These are phyloP conservation scores for Hestina assimilis DNA, from an alignment of 1,140 invertebrate genomes.

Conservation along the genomic window DNA sequence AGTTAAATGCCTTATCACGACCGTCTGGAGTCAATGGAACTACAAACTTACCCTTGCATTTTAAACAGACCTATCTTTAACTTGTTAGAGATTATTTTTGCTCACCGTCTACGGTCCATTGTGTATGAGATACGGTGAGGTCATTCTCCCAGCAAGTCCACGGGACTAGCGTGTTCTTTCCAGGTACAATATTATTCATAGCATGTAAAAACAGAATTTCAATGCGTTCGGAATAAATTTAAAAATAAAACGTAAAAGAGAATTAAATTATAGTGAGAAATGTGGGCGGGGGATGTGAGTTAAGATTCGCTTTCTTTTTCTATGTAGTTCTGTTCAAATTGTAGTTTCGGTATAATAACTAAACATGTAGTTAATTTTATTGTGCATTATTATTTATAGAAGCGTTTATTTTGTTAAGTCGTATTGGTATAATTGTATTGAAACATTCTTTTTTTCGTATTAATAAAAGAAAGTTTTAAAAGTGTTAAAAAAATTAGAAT, in stretches of 20 bases:
- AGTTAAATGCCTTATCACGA: constrained; percentile 37
- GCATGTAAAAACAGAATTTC: constrained; percentile 12
- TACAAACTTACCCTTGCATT: constrained; percentile 11
- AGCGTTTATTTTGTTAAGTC: too few relatives aligned
- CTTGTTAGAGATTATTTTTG: constrained; percentile 17
- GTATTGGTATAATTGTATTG: too few relatives aligned
- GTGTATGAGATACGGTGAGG: constrained; percentile 28
- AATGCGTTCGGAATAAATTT: constrained; percentile 11
- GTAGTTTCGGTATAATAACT: too few relatives aligned
- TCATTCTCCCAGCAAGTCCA: constrained; percentile 37
- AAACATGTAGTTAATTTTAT: too few relatives aligned
- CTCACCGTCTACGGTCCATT: constrained; percentile 2
- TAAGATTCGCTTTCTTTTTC: neutral
- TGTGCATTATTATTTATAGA: too few relatives aligned
- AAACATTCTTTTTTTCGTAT: too few relatives aligned
- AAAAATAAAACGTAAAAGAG: neutral
- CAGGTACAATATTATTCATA: constrained; percentile 33
- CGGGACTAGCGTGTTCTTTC: constrained; percentile 27
- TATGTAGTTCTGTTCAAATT: neutral
- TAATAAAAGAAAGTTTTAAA: too few relatives aligned
- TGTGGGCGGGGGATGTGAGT: neutral
- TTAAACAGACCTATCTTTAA: constrained; percentile 7
- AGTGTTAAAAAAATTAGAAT: too few relatives aligned
- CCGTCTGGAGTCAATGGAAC: constrained; percentile 31
- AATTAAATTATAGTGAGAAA: neutral